These are phyloP conservation scores for Rissa tridactyla DNA, from an alignment of 2,113 vertebrate species.

Conservation along the genomic window DNA sequence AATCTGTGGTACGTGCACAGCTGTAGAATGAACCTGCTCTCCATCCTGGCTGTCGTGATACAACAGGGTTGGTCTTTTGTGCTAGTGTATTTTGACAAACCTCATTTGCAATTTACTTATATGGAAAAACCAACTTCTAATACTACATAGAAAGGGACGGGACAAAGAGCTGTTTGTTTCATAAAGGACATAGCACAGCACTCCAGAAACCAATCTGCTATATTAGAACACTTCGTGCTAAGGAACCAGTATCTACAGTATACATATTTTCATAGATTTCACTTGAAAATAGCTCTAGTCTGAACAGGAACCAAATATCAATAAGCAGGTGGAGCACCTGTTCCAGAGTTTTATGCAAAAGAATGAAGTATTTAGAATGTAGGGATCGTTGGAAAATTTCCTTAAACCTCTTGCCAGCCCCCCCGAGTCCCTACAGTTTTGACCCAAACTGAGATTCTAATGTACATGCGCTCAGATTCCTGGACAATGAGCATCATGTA, in stretches of 20 bases:
- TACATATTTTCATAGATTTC: background rate
- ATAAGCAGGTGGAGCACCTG: background rate
- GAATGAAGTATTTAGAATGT: background rate
- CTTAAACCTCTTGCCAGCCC: background rate
- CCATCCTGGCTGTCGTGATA: background rate
- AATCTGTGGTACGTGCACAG: background rate
- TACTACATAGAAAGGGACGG: background rate
- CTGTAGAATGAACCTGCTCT: background rate
- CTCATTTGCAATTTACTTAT: background rate
- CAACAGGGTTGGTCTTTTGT: background rate
- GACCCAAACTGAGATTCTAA: background rate
- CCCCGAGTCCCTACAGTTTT: background rate
- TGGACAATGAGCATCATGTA: background rate
- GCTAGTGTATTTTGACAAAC: background rate
- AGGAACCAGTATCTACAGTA: background rate
- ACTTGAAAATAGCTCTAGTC: background rate
- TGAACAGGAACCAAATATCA: background rate
- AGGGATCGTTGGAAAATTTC: background rate
- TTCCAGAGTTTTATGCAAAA: background rate
- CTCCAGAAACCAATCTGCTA: background rate
- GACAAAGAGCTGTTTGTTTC: background rate
- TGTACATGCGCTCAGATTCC: background rate
- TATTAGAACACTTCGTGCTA: background rate
- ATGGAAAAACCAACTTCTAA: background rate
- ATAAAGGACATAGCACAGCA: background rate